Evolutionary conservation across 92 coral and sea anemone species (phyloP), one percentile per base, ranked within the genome.

Genomic region (Phenganax subtilis): DNA sequence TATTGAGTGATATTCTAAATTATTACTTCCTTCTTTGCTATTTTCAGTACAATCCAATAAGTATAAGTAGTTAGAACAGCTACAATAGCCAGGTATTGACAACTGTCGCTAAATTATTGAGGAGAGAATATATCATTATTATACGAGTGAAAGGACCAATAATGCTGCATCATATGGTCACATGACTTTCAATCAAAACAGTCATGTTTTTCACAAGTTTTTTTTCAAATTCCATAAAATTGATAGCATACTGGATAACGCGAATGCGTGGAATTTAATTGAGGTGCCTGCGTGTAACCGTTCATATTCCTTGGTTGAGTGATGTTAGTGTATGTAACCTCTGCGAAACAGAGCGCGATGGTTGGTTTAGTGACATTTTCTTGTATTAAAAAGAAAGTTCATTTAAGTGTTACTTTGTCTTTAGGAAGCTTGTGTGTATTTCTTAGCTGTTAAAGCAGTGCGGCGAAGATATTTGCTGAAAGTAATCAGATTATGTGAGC

Each of bases 1-100:
- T 66, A 66, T 66, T 66, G 72, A 66, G 72, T 66, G 72, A 66
- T 66, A 66, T 66, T 66, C 12, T 66, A 66, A 66, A 66, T 66
- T 66, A 30, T 66, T 66, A 66, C 72, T 66, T 66, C 72, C 72
- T 66, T 30, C 10, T 9, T 10, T 27, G 47, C 72, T 66, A 66
- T 66, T 66, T 51, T 66, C 44, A 66, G 72, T 51, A 6, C 10
- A 66, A 66, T 66, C 72, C 72, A 25, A 66, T 66, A 66, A 66
- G 67, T 61, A 47, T 66, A 51, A 66, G 28, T 25, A 29, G 72
- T 25, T 51, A 51, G 72, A 30, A 29, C 72, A 6, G 31, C 51
- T 27, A 30, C 72, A 66, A 66, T 66, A 0, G 72, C 47, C 47
- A 30, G 47, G 72, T 66, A 66, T 9, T 66, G 72, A 66, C 72